phyloP scores from a whole-genome alignment of 2,888 invertebrate genomes.

The Calameuta idolon region DNA sequence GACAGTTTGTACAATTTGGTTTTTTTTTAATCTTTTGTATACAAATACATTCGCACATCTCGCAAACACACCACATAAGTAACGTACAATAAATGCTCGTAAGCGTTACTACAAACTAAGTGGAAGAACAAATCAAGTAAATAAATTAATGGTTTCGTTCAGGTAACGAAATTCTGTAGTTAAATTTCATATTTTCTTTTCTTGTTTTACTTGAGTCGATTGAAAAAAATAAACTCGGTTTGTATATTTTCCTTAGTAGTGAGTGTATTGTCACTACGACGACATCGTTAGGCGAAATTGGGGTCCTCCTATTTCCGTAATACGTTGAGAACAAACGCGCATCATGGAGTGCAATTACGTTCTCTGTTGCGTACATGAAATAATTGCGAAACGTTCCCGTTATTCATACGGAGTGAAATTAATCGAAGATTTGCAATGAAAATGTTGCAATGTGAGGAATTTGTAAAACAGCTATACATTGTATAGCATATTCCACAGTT shows the following conservation, averaged over 20 bases:
- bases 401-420: constrained; percentile 14
- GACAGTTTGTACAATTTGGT: neutral
- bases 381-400: neutral
- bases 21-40: constrained; percentile 40
- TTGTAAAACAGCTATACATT: constrained; percentile 40
- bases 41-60: constrained; percentile 56
- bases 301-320: neutral
- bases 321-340: neutral
- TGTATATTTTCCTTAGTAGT: neutral
- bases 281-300: neutral
- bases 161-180: neutral
- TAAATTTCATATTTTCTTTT: neutral
- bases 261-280: neutral
- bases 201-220: neutral
- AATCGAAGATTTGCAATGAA: constrained; percentile 29
- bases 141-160: constrained; percentile 14
- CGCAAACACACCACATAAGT: constrained; percentile 45
- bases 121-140: constrained; percentile 50
- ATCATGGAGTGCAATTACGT: neutral
- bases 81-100: constrained; percentile 25
- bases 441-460: constrained; percentile 26
- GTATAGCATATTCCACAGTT: constrained; percentile 32
- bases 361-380: neutral
- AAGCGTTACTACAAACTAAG: constrained; percentile 2
- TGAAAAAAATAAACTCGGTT: neutral